Conservation (phyloP, 2,113 vertebrate genomes). For the Numenius arquata region DNA sequence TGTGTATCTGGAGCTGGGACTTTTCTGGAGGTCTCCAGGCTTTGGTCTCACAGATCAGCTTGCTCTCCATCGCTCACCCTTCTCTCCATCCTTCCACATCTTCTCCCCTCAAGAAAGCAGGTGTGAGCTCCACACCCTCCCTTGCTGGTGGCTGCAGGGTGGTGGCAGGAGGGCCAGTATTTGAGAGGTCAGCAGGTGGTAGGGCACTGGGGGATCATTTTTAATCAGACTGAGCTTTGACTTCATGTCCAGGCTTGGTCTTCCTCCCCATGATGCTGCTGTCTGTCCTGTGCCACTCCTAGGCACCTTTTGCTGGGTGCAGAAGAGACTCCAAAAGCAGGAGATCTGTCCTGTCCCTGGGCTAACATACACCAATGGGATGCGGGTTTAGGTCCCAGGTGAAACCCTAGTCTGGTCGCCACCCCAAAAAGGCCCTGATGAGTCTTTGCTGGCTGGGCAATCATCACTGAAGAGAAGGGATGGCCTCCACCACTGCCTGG, state of each 20-base stretch:
- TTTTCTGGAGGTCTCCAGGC: background rate
- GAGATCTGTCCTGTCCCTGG: background rate
- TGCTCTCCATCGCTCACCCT: too few species aligned
- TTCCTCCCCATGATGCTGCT: too few species aligned
- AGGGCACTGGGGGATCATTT: too few species aligned
- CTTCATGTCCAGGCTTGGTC: too few species aligned
- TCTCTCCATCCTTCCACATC: background rate
- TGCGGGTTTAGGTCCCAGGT: background rate
- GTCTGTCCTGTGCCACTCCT: background rate
- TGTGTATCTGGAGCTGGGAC: background rate
- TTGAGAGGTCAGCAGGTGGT: too few species aligned
- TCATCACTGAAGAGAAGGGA: background rate
- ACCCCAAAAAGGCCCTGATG: background rate
- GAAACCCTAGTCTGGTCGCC: background rate
- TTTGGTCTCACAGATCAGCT: background rate
- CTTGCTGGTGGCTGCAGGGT: background rate
- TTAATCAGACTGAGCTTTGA: too few species aligned
- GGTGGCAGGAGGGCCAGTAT: background rate
- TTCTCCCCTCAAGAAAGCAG: too few species aligned
- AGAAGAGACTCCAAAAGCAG: background rate
- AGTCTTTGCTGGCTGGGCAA: background rate
- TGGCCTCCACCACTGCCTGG: background rate
- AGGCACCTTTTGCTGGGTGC: background rate
- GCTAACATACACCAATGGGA: fast-evolving
- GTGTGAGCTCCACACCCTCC: background rate